Conservation (phyloP, 2,888 invertebrate species). For the Ochropleura leucogaster region DNA sequence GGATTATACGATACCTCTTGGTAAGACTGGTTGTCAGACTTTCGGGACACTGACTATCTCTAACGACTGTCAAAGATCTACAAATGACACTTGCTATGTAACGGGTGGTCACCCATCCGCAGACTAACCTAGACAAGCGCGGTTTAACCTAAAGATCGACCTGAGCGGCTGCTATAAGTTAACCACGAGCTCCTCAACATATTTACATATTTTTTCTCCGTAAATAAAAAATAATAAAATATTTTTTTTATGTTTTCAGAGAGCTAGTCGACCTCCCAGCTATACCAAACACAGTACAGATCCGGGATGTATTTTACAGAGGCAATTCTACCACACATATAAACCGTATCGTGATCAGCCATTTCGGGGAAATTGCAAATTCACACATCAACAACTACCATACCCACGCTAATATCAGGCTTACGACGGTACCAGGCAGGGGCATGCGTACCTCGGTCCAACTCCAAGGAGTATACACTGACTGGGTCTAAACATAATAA, state of each 20-base stretch:
- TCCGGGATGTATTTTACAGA: background rate
- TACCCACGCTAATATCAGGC: background rate
- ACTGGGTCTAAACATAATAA: background rate
- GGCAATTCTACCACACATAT: background rate
- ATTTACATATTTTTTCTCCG: too few species aligned
- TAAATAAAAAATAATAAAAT: background rate
- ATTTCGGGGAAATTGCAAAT: background rate
- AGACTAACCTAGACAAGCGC: too few species aligned
- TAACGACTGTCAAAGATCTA: too few species aligned
- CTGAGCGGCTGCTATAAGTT: too few species aligned
- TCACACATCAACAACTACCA: too few species aligned
- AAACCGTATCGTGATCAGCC: background rate
- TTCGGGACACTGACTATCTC: too few species aligned
- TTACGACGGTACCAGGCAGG: background rate
- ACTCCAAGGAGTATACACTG: background rate
- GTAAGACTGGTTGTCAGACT: too few species aligned
- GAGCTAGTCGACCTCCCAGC: background rate
- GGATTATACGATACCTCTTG: too few species aligned
- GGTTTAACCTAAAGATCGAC: too few species aligned
- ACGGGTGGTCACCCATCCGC: too few species aligned
- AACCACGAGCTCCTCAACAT: too few species aligned
- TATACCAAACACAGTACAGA: background rate
- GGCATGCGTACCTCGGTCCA: background rate
- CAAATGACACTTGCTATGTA: too few species aligned
- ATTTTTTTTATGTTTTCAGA: background rate